These are phyloP conservation scores for Botia kubotai DNA, from an alignment of 2,797 vertebrate genomes.

Conservation along the genomic window DNA sequence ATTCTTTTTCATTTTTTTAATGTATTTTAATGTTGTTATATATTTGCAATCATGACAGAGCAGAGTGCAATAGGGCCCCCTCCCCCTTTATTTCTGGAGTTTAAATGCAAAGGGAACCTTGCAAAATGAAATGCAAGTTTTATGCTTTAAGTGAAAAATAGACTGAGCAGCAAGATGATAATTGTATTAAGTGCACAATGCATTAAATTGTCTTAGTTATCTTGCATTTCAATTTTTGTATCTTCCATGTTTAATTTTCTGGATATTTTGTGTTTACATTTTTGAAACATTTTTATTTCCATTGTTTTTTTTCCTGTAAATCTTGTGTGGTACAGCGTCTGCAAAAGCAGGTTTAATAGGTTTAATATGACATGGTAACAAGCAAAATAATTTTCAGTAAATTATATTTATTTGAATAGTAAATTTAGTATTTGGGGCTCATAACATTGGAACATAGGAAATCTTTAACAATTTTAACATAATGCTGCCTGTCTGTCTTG, in stretches of 20 bases:
- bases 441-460: neutral
- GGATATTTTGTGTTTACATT: conserved; percentile 24
- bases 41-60: conserved; percentile 65
- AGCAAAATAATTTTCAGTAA: conserved; percentile 79
- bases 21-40: conserved; percentile 52
- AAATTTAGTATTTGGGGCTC: conserved; percentile 27
- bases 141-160: conserved; percentile 30
- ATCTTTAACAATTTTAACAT: neutral
- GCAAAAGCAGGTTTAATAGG: conserved; percentile 26
- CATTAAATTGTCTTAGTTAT: neutral
- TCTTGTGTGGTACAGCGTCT: conserved; percentile 64
- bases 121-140: conserved; percentile 31
- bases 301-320: conserved; percentile 24
- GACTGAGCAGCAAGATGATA: neutral
- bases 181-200: conserved; percentile 1
- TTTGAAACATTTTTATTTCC: conserved; percentile 44
- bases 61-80: conserved; percentile 68
- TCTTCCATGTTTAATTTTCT: conserved; percentile 40
- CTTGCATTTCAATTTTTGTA: conserved; percentile 6
- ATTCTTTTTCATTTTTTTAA: conserved; percentile 40
- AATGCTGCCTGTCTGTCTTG: conserved; percentile 26
- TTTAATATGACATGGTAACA: conserved; percentile 63
- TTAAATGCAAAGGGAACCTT: conserved; percentile 6
- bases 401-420: conserved; percentile 82
- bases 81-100: conserved; percentile 47